Evolutionary conservation across 2,888 invertebrate species (phyloP).

Genomic region (Plebejus anna): DNA sequence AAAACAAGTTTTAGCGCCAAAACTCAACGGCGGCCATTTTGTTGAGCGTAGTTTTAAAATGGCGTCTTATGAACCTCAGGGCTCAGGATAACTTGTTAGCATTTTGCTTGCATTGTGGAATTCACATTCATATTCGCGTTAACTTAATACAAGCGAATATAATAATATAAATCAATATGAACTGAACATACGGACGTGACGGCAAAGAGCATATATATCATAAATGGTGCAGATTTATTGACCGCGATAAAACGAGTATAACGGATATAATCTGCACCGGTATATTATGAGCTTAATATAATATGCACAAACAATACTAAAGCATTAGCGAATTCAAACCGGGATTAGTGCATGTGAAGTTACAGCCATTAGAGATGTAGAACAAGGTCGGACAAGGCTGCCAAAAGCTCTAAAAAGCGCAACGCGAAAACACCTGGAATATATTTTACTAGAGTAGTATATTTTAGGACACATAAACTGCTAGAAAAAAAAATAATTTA

Average conservation of each 20-base stretch:
- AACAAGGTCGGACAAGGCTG: conserved; percentile 28
- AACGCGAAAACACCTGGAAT: conserved; percentile 1
- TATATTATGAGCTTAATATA: not conserved
- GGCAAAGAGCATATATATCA: not conserved
- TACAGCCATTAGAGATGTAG: conserved; percentile 28
- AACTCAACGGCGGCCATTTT: not conserved
- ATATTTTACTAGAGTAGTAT: not conserved
- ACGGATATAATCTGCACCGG: not conserved
- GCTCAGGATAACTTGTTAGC: not conserved
- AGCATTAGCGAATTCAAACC: not conserved
- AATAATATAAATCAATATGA: not conserved
- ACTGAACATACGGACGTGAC: not conserved
- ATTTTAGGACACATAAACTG: not conserved
- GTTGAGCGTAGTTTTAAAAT: not conserved
- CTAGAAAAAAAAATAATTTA: not conserved
- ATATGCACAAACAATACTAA: not conserved
- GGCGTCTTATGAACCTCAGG: not conserved
- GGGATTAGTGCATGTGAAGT: conserved; percentile 17
- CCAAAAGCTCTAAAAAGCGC: conserved; percentile 26
- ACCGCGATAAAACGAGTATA: not conserved
- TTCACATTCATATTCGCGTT: not conserved
- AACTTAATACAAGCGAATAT: not conserved
- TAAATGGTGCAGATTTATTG: not conserved
- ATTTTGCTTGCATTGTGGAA: not conserved
- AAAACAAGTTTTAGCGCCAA: not conserved